Percentiles rank a stretch among this genome's conserved stretches.
phyloP scores from a whole-genome alignment of 2,888 invertebrate species.

The Anoplius nigerrimus region DNA sequence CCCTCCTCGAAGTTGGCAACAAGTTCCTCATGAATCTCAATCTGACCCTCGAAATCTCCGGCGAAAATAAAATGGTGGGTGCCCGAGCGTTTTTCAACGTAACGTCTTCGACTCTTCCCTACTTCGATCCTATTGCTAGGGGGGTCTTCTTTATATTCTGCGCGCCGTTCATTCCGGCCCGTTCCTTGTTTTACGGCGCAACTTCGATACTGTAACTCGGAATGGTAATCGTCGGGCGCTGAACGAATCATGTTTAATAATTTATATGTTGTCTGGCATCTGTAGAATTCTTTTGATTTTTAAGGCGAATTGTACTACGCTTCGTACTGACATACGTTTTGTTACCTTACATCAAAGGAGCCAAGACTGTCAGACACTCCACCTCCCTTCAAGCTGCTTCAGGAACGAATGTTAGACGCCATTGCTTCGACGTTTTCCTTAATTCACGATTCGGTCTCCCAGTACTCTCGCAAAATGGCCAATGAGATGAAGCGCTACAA shows the following conservation, averaged over 20 bases:
- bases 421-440: conserved; percentile 87
- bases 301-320: too few relatives aligned
- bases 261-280: too few relatives aligned
- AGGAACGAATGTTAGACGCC: conserved; percentile 80
- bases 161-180: background rate
- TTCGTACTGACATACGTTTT: too few relatives aligned
- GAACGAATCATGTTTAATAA: too few relatives aligned
- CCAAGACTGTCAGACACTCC: conserved; percentile 49
- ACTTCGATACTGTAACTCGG: too few relatives aligned
- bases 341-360: conserved; percentile 63
- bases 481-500: conserved; percentile 87
- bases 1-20: conserved; percentile 91
- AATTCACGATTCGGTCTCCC: conserved; percentile 89
- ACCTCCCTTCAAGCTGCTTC: conserved; percentile 60
- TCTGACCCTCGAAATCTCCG: conserved; percentile 83
- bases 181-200: background rate
- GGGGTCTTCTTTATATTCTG: background rate
- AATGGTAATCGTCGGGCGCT: too few relatives aligned
- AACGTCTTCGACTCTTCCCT: background rate
- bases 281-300: too few relatives aligned
- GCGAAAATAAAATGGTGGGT: conserved; percentile 76
- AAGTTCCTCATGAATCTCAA: conserved; percentile 86
- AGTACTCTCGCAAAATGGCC: conserved; percentile 84
- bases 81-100: conserved; percentile 19
- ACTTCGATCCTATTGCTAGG: background rate